phyloP scores from a whole-genome alignment of 2,113 vertebrate species.

The Anarrhichthys ocellatus region DNA sequence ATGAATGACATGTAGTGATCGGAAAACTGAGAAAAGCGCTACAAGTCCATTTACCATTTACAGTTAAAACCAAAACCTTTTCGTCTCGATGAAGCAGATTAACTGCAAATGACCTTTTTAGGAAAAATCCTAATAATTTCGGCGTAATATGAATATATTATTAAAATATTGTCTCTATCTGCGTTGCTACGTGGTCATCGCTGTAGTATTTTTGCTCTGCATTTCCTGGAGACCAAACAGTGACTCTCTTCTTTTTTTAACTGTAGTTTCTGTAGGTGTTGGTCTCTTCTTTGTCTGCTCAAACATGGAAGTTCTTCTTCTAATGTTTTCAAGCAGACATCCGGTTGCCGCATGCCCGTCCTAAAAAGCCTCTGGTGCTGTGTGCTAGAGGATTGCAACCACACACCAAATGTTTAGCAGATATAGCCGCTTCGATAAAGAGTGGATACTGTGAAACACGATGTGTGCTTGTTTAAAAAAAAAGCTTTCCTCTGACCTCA shows the following conservation, averaged over 20 bases:
- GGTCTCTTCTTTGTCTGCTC: background rate
- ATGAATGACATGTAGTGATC: background rate
- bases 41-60: no score
- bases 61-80: background rate
- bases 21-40: background rate
- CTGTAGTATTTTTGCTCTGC: background rate
- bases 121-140: background rate
- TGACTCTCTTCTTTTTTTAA: background rate
- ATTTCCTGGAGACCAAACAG: background rate
- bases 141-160: background rate
- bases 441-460: no score
- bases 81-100: background rate
- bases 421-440: background rate
- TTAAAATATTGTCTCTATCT: background rate
- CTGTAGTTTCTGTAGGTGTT: background rate
- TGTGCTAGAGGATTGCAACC: background rate
- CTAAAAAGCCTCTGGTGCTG: background rate
- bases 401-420: background rate
- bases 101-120: background rate
- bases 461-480: background rate
- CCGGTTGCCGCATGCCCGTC: no score
- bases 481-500: conserved; percentile 60
- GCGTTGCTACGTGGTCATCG: background rate
- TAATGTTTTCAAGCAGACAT: background rate
- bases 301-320: background rate